Evolutionary conservation across 2,888 invertebrate species (phyloP).

Genomic region (Stictocephala bisonia): DNA sequence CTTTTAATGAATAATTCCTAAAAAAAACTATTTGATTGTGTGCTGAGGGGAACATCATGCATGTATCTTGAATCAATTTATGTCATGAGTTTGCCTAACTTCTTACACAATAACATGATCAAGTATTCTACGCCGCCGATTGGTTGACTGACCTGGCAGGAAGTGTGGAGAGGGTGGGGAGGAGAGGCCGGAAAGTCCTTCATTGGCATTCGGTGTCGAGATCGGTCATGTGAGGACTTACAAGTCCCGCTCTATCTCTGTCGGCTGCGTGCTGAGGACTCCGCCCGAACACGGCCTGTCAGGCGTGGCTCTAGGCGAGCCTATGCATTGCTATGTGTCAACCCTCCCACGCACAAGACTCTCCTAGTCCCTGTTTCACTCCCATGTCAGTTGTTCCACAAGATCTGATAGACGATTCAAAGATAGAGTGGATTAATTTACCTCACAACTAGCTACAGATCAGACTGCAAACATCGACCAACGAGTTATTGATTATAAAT

Average conservation of each 20-base stretch:
- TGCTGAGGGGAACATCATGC: no score
- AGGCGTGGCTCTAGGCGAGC: background rate
- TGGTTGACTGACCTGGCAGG: constrained; percentile 25
- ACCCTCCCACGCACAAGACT: background rate
- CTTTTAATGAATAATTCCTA: no score
- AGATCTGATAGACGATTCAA: background rate
- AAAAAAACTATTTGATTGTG: no score
- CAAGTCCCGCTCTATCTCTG: background rate
- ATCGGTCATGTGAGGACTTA: constrained; percentile 18
- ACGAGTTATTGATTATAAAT: no score
- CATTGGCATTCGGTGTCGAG: constrained; percentile 28
- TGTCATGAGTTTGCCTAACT: no score
- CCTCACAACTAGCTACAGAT: no score
- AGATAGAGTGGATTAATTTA: no score
- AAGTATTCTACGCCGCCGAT: background rate
- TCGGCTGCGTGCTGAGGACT: no score
- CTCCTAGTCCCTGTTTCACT: background rate
- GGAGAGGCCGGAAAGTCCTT: constrained; percentile 11
- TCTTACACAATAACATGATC: constrained; percentile 9
- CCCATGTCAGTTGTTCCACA: background rate
- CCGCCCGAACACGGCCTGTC: no score
- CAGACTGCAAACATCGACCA: no score
- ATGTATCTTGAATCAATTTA: no score
- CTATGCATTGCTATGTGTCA: no score
- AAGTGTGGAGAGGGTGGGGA: background rate